phyloP scores from a whole-genome alignment of 1,140 invertebrate genomes.

The Temnothorax nylanderi region DNA sequence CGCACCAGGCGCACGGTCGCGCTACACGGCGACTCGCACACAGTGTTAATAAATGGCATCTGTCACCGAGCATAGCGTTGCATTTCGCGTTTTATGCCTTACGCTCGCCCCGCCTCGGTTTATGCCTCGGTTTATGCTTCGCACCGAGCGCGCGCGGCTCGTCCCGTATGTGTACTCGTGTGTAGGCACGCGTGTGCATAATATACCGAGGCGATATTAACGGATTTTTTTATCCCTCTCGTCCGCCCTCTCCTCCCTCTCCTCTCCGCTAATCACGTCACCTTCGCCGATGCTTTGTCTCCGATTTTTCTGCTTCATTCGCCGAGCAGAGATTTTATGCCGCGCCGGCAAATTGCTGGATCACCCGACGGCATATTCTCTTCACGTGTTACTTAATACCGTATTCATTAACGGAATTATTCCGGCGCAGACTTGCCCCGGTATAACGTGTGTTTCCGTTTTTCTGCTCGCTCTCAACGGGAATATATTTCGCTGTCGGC shows the following conservation, averaged over 20 bases:
- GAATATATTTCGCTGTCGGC: conserved; percentile 52
- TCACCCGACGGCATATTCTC: not conserved
- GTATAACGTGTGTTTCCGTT: conserved; percentile 1
- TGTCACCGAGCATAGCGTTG: conserved; percentile 81
- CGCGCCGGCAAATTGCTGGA: conserved; percentile 35
- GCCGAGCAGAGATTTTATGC: conserved; percentile 61
- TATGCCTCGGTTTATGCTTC: conserved; percentile 83
- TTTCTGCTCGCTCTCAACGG: conserved; percentile 25
- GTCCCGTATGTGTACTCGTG: not conserved
- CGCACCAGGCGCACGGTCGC: not conserved
- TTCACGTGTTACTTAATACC: conserved; percentile 45
- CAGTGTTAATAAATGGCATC: conserved; percentile 83
- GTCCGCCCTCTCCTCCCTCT: conserved; percentile 12
- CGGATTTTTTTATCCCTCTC: conserved; percentile 58
- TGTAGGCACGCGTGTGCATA: conserved; percentile 62
- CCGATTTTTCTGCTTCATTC: conserved; percentile 62
- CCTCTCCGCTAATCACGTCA: conserved; percentile 64
- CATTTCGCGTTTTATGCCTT: conserved; percentile 83
- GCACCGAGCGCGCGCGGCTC: conserved; percentile 79
- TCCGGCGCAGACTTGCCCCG: not conserved
- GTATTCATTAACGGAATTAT: conserved; percentile 70
- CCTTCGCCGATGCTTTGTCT: conserved; percentile 59
- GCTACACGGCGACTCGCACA: conserved; percentile 31
- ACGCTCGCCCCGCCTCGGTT: conserved; percentile 78
- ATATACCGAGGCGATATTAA: conserved; percentile 54